Evolutionary conservation across 2,888 invertebrate genomes (phyloP).

Genomic region (Tinea trinotella): DNA sequence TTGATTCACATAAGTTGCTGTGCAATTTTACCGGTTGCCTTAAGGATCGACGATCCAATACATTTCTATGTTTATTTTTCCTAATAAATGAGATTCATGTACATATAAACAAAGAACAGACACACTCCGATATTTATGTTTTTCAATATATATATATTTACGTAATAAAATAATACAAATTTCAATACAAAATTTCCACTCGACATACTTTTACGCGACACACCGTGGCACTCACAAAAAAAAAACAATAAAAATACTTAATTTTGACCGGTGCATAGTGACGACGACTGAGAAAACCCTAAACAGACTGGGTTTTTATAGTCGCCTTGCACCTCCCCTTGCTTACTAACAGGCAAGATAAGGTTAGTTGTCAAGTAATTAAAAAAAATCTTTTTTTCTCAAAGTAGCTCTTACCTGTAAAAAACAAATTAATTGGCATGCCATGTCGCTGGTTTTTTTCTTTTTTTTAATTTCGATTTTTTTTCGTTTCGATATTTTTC

Average conservation of each 20-base stretch:
- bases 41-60: background rate
- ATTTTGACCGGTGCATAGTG: too few species aligned
- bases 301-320: too few species aligned
- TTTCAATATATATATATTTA: slow-evolving; percentile 21
- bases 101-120: slow-evolving; percentile 70
- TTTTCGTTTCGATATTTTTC: background rate
- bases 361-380: too few species aligned
- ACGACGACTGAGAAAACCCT: too few species aligned
- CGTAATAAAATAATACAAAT: slow-evolving; percentile 23
- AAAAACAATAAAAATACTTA: too few species aligned
- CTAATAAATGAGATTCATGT: slow-evolving; percentile 46
- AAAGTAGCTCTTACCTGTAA: slow-evolving; percentile 56
- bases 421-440: slow-evolving; percentile 57
- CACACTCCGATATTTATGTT: slow-evolving; percentile 56
- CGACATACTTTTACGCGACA: slow-evolving; percentile 32
- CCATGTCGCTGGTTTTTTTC: slow-evolving; percentile 24
- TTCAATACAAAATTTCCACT: slow-evolving; percentile 30
- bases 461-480: background rate
- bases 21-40: too few species aligned
- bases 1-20: too few species aligned
- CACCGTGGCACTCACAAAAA: slow-evolving; percentile 22
- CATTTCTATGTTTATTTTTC: background rate
- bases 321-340: too few species aligned
- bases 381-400: slow-evolving; percentile 30
- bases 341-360: too few species aligned